Percentiles rank a stretch among this genome's conserved stretches.
These are phyloP conservation scores for Euleptes europaea DNA, from an alignment of 2,113 vertebrate genomes.

Conservation along the genomic window DNA sequence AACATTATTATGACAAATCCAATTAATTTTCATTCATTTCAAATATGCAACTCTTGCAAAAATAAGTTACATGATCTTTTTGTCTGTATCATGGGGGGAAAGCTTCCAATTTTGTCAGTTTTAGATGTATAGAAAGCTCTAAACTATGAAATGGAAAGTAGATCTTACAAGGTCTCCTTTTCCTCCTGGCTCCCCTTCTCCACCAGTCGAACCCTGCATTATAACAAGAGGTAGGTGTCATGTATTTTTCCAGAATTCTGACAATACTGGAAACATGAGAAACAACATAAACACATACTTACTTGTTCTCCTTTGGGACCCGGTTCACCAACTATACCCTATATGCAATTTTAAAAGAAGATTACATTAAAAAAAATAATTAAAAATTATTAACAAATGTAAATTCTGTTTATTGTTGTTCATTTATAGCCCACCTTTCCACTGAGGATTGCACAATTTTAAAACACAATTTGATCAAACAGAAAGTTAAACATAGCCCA, in stretches of 20 bases:
- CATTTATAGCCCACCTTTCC: too few relatives aligned
- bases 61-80: background rate
- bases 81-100: background rate
- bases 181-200: constrained; percentile 89
- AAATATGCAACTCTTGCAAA: background rate
- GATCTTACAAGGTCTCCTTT: constrained; percentile 88
- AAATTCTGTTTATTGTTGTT: background rate
- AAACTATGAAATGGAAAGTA: constrained; percentile 21
- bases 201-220: constrained; percentile 86
- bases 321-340: constrained; percentile 87
- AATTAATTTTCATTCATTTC: background rate
- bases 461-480: too few relatives aligned
- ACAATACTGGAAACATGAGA: background rate
- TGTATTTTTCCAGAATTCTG: background rate
- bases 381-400: constrained; percentile 2
- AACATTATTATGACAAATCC: background rate
- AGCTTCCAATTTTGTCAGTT: background rate
- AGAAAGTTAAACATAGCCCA: background rate
- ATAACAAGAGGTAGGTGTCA: constrained; percentile 30
- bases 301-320: constrained; percentile 95
- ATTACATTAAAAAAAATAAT: constrained; percentile 10
- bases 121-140: background rate
- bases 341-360: constrained; percentile 25
- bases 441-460: too few relatives aligned
- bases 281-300: constrained; percentile 38